Percentiles rank a stretch among this genome's conserved stretches.
phyloP scores from a whole-genome alignment of 92 coral and sea anemone genomes.

The Phenganax subtilis region DNA sequence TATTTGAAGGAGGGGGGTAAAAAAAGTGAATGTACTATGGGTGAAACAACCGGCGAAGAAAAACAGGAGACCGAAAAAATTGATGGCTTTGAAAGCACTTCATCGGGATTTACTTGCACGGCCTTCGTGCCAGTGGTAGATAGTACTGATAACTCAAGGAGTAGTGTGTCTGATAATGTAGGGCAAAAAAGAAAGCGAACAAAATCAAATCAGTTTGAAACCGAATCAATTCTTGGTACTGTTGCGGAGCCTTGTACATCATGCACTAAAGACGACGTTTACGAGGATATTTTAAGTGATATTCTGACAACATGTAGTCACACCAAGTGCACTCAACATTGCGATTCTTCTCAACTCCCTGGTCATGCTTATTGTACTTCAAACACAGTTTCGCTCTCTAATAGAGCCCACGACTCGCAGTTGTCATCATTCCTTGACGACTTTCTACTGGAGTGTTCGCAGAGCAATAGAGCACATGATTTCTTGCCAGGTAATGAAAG shows the following conservation, averaged over 20 bases:
- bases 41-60: not conserved
- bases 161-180: not conserved
- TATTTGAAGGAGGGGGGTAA: not conserved
- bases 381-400: not conserved
- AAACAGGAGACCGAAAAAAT: not conserved
- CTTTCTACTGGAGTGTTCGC: constrained; percentile 31
- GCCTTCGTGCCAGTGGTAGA: not conserved
- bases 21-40: not conserved
- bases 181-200: not conserved
- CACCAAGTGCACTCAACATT: not conserved
- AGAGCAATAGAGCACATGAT: not conserved
- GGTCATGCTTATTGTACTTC: not conserved
- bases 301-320: constrained; percentile 7
- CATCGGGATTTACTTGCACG: not conserved
- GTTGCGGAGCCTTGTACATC: not conserved
- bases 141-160: not conserved
- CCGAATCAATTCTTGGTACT: not conserved
- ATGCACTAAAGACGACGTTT: not conserved
- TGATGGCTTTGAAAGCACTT: not conserved
- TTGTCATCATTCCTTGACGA: constrained; percentile 22
- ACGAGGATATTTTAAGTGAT: constrained; percentile 22
- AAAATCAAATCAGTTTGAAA: not conserved
- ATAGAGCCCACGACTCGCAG: not conserved
- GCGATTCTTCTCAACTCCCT: not conserved
- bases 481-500: not conserved